Conservation (phyloP, 2,888 invertebrate species). For the Spialia ferax region DNA sequence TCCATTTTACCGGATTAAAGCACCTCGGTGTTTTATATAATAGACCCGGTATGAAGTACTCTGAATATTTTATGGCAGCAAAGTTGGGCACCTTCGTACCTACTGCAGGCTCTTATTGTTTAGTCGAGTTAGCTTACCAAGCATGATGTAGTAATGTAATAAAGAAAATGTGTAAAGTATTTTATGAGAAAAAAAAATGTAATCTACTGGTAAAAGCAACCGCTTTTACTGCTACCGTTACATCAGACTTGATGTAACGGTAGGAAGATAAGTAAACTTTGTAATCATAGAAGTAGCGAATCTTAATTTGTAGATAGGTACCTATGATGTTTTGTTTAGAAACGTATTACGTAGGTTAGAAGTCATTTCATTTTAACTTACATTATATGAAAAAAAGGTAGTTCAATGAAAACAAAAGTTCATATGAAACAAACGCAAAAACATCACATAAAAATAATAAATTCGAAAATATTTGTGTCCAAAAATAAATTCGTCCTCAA, state of each 20-base stretch:
- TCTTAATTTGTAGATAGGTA: no score
- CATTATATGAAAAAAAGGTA: no score
- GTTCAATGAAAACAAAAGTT: no score
- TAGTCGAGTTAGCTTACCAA: conserved; percentile 11
- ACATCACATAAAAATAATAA: no score
- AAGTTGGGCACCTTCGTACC: conserved; percentile 49
- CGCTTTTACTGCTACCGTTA: no score
- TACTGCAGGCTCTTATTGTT: conserved; percentile 28
- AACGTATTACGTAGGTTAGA: no score
- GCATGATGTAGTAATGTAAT: conserved; percentile 15
- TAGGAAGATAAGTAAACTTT: not conserved
- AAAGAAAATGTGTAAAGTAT: conserved; percentile 12
- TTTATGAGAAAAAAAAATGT: not conserved
- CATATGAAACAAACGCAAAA: no score
- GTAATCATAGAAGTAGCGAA: no score
- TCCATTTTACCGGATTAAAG: conserved; percentile 74
- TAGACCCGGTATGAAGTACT: conserved; percentile 57
- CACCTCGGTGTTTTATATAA: conserved; percentile 69
- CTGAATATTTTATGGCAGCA: conserved; percentile 63
- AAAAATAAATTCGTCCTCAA: not conserved
- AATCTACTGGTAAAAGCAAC: not conserved
- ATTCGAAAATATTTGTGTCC: no score
- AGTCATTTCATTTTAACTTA: no score
- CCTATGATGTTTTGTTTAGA: no score
- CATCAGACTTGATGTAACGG: not conserved